phyloP scores from a whole-genome alignment of 2,888 invertebrate species.

The Lasioglossum figueresi region DNA sequence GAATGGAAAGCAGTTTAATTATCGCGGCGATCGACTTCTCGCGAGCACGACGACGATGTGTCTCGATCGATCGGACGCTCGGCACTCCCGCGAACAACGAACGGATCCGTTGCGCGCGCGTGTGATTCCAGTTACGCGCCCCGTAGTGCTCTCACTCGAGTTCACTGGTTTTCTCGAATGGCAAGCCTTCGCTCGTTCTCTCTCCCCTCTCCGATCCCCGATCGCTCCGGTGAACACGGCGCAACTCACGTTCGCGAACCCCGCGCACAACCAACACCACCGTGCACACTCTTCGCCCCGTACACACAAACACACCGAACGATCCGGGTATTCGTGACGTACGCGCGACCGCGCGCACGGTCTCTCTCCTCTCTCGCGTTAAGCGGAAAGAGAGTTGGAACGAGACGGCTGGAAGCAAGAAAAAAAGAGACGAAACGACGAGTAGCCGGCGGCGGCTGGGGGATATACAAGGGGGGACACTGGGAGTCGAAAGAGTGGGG shows the following conservation, averaged over 20 bases:
- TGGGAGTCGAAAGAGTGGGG: background rate
- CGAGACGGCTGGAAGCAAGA: constrained; percentile 53
- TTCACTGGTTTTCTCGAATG: constrained; percentile 67
- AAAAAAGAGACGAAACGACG: constrained; percentile 56
- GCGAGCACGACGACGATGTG: background rate
- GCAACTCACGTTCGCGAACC: background rate
- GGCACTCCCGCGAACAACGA: constrained; percentile 43
- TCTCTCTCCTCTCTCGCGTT: constrained; percentile 50
- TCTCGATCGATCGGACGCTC: constrained; percentile 33
- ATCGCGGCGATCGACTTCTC: background rate
- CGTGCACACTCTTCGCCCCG: background rate
- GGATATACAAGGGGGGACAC: background rate
- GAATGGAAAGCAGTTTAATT: background rate
- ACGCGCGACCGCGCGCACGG: constrained; percentile 28
- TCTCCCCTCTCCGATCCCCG: constrained; percentile 44
- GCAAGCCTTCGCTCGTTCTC: constrained; percentile 65
- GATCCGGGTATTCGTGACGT: constrained; percentile 58
- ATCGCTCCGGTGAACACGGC: constrained; percentile 50
- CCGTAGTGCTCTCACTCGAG: constrained; percentile 53
- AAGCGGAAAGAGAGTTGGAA: constrained; percentile 55
- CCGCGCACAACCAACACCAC: constrained; percentile 7
- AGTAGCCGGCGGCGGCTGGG: constrained; percentile 18
- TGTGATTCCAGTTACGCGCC: constrained; percentile 24
- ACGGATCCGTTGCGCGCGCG: constrained; percentile 31
- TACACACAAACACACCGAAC: constrained; percentile 10